These are phyloP conservation scores for Sycophaga agraensis DNA, from an alignment of 1,140 invertebrate genomes.

Conservation along the genomic window DNA sequence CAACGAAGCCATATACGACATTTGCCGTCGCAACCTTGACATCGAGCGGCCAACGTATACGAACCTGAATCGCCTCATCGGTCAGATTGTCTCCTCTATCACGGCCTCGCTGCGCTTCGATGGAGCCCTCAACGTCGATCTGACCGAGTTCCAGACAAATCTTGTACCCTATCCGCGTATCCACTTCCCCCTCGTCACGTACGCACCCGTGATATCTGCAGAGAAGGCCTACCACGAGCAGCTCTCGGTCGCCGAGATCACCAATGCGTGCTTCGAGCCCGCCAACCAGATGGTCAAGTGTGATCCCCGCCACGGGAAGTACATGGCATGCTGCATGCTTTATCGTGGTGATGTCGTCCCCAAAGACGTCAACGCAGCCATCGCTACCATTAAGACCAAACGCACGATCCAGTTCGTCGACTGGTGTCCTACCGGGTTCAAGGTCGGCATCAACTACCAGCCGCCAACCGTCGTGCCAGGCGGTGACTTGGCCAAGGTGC, in stretches of 20 bases:
- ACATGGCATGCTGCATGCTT: constrained; percentile 86
- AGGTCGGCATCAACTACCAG: constrained; percentile 66
- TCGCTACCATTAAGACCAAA: constrained; percentile 88
- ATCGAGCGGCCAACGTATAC: constrained; percentile 81
- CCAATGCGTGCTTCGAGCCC: constrained; percentile 80
- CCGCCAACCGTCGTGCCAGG: constrained; percentile 56
- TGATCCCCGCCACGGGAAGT: constrained; percentile 77
- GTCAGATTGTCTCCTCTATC: constrained; percentile 81
- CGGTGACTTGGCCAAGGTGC: constrained; percentile 32
- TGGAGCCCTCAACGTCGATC: constrained; percentile 83
- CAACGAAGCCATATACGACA: constrained; percentile 86
- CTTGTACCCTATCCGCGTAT: constrained; percentile 66
- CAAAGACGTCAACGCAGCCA: constrained; percentile 78
- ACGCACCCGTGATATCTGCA: constrained; percentile 75
- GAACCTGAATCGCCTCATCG: constrained; percentile 79
- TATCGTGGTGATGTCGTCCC: constrained; percentile 65
- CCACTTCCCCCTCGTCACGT: constrained; percentile 79
- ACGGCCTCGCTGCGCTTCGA: constrained; percentile 85
- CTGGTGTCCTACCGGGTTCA: constrained; percentile 82
- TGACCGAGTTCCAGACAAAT: constrained; percentile 89
- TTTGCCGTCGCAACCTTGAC: constrained; percentile 30
- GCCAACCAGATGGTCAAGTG: constrained; percentile 87
- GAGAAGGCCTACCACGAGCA: constrained; percentile 74
- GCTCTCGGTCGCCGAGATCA: constrained; percentile 76
- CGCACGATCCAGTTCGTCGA: constrained; percentile 80